phyloP scores from a whole-genome alignment of 2,888 invertebrate species.

The Mesopsocus fuscifrons region DNA sequence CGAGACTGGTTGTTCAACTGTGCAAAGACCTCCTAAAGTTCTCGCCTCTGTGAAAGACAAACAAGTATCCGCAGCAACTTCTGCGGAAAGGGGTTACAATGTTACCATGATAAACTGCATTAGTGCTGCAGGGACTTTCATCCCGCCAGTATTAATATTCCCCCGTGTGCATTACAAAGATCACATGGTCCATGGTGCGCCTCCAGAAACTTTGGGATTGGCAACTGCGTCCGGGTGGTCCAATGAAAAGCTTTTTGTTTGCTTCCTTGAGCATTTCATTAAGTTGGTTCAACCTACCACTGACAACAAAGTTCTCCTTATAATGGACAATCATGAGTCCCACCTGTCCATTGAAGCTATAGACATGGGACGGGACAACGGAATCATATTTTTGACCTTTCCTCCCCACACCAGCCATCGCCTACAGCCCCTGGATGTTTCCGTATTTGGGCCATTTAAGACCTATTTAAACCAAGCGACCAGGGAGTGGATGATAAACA shows the following conservation, averaged over 20 bases:
- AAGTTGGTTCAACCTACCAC: conserved; percentile 7
- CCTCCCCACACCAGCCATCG: conserved; percentile 22
- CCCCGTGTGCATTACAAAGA: conserved; percentile 16
- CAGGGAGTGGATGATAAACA: conserved; percentile 18
- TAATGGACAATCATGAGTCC: conserved; percentile 15
- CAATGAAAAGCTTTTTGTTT: conserved; percentile 11
- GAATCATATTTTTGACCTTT: conserved; percentile 21
- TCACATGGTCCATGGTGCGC: conserved; percentile 20
- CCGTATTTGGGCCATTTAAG: conserved; percentile 21
- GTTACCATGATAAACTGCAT: conserved; percentile 17
- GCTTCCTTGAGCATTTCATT: conserved; percentile 14
- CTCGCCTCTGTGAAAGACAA: conserved; percentile 16
- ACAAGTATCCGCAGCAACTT: conserved; percentile 18
- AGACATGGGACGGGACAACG: conserved; percentile 20
- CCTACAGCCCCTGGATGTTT: conserved; percentile 21
- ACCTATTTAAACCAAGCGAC: conserved; percentile 18
- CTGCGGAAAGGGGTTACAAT: conserved; percentile 18
- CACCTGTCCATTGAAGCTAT: conserved; percentile 16
- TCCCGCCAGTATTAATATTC: conserved; percentile 19
- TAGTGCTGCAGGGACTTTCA: conserved; percentile 16
- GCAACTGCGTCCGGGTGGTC: conserved; percentile 14
- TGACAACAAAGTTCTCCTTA: conserved; percentile 11
- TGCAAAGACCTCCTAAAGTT: conserved; percentile 17
- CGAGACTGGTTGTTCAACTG: conserved; percentile 18
- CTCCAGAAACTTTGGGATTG: conserved; percentile 11